Base-by-base conservation (phyloP, 2,888 invertebrate species). In the Amphiduros pacificus region DNA sequence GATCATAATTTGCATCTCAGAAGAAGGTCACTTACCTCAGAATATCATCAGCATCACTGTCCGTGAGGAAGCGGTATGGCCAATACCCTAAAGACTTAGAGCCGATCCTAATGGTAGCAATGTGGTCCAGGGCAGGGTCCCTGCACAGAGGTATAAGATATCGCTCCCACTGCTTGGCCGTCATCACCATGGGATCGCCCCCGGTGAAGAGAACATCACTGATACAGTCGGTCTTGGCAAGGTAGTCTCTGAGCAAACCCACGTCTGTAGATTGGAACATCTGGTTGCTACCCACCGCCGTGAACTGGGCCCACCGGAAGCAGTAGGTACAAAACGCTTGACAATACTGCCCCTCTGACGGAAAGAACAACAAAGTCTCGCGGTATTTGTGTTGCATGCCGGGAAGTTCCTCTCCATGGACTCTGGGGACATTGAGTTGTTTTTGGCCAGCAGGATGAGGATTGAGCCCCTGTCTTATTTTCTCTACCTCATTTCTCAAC, bases 241-340 rank as follows among this genome's bases (percentile, higher is more conserved):
- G 53, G 60, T 54, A 60, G 48, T 60, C 22, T 9, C 48, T 29
- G 20, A 54, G 28, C 6, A 58, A 28, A 9, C 20, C 22, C 1
- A 27, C 50, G 20, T 58, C 58, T 32, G 58, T 50, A 36, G 50
- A 56, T 49, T 56, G 56, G 22, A 60, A 60, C 5, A 31, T 26
- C 26, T 60, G 60, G 54, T 60, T 48, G 29, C 60, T 60, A 2
- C 60, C 55, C 17, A 58, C 58, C 5, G 58, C 50, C 2, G 58
- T 58, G n/a, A 61, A 61, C 55, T 61, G 61, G 5, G 61, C 61
- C 61, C 61, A 61, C 6, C 61, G 29, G 50, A 61, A 61, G 55
- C 61, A 61, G 50, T 55, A 61, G 9, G 61, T 61, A 32, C 61
- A 61, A 36, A 55, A 61, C 2, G 48, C 49, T 26, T 61, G 61